Evolutionary conservation across 1,140 invertebrate species (phyloP).

Genomic region (Chrysopa pallens): DNA sequence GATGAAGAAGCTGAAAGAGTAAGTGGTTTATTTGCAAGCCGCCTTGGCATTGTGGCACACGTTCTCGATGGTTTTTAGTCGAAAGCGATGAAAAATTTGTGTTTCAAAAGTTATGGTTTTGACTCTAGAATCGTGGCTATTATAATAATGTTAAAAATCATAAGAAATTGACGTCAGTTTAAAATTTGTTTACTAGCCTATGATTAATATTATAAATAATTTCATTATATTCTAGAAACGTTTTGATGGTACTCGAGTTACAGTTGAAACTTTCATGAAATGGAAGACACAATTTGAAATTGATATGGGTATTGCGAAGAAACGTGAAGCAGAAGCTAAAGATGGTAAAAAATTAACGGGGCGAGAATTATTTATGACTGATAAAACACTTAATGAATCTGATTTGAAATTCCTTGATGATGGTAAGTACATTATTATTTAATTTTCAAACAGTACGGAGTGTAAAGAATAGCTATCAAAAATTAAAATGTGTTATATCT

Average conservation of each 20-base stretch:
- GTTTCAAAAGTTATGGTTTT: no score
- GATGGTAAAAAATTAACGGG: slow-evolving; percentile 63
- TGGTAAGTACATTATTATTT: slow-evolving; percentile 37
- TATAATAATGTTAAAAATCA: no score
- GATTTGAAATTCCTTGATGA: slow-evolving; percentile 90
- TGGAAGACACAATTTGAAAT: slow-evolving; percentile 92
- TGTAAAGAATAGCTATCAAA: no score
- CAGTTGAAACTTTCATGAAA: slow-evolving; percentile 85
- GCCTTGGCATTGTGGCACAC: no score
- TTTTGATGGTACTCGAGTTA: slow-evolving; percentile 89
- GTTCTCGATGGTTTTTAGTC: no score
- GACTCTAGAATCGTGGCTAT: no score
- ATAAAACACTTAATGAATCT: slow-evolving; percentile 83
- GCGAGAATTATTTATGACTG: slow-evolving; percentile 78
- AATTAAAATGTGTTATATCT: no score
- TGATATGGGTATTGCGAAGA: slow-evolving; percentile 64
- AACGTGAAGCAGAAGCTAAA: slow-evolving; percentile 45
- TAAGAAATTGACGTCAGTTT: no score
- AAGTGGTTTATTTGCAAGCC: slow-evolving; percentile 7
- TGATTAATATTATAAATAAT: slow-evolving; percentile 1
- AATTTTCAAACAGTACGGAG: no score
- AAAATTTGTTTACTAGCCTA: no score
- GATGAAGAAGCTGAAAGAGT: slow-evolving; percentile 79
- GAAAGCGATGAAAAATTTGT: no score
- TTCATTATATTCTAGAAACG: slow-evolving; percentile 49